Conservation (phyloP, 1,140 invertebrate genomes). For the Drosophila parvula region DNA sequence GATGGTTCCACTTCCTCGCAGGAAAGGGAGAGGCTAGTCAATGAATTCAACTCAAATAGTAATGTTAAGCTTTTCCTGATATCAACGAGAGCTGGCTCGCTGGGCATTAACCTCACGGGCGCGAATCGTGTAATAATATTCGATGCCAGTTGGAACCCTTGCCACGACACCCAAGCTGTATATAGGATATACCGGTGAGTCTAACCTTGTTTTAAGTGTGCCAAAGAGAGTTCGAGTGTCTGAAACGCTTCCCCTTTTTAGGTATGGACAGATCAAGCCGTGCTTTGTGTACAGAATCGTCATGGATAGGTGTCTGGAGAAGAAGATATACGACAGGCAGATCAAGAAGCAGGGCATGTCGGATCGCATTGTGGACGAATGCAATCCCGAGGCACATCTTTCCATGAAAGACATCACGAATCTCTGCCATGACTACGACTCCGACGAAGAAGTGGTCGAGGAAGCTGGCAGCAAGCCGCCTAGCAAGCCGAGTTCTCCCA, state of each 20-base stretch:
- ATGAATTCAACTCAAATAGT: constrained; percentile 97
- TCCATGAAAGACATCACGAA: constrained; percentile 97
- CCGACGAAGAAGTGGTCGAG: constrained; percentile 87
- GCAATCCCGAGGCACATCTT: constrained; percentile 97
- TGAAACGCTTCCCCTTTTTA: constrained; percentile 17
- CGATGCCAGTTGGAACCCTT: constrained; percentile 99
- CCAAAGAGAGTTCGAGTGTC: neutral
- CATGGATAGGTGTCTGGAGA: constrained; percentile 98
- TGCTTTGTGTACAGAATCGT: constrained; percentile 98
- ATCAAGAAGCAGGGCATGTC: constrained; percentile 99
- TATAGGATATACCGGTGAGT: constrained; percentile 95
- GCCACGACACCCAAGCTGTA: constrained; percentile 99
- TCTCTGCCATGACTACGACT: constrained; percentile 96
- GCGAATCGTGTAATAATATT: constrained; percentile 99
- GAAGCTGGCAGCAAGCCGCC: neutral
- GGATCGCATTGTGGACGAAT: constrained; percentile 98
- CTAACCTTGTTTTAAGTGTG: neutral
- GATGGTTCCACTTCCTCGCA: constrained; percentile 97
- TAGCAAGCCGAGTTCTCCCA: constrained; percentile 19
- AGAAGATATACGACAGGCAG: constrained; percentile 99
- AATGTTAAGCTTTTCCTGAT: constrained; percentile 96
- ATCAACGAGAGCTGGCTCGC: constrained; percentile 97
- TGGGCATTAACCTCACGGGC: constrained; percentile 98
- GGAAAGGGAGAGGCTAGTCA: constrained; percentile 98
- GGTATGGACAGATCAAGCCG: constrained; percentile 96